Evolutionary conservation across 2,888 invertebrate genomes (phyloP).

Genomic region (Octodonta nipae): DNA sequence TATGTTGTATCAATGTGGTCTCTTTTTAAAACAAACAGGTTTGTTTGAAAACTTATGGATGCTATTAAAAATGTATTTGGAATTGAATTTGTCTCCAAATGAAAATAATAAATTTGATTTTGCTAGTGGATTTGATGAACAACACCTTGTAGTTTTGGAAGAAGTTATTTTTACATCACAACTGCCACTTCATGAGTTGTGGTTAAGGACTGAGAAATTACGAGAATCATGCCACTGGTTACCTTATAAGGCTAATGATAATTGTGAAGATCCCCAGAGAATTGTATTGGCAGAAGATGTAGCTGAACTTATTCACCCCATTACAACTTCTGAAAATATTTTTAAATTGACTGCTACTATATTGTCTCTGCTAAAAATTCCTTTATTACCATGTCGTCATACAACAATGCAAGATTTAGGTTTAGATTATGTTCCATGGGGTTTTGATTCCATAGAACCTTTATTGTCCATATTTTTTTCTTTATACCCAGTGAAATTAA

Average conservation of each 20-base stretch:
- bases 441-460: slow-evolving; percentile 40
- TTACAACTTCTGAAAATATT: slow-evolving; percentile 43
- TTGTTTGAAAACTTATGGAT: slow-evolving; percentile 65
- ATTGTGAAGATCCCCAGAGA: slow-evolving; percentile 50
- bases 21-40: slow-evolving; percentile 57
- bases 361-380: slow-evolving; percentile 43
- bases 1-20: slow-evolving; percentile 41
- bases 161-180: slow-evolving; percentile 46
- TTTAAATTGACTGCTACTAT: slow-evolving; percentile 47
- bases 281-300: slow-evolving; percentile 50
- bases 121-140: slow-evolving; percentile 31
- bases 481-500: slow-evolving; percentile 26
- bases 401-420: slow-evolving; percentile 34
- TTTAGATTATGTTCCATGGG: slow-evolving; percentile 36
- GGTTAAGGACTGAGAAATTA: slow-evolving; percentile 61
- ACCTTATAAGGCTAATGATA: slow-evolving; percentile 35
- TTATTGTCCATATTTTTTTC: slow-evolving; percentile 34
- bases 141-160: slow-evolving; percentile 44
- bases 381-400: slow-evolving; percentile 40
- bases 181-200: slow-evolving; percentile 58
- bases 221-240: slow-evolving; percentile 62
- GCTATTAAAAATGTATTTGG: slow-evolving; percentile 52
- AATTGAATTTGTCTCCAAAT: slow-evolving; percentile 46
- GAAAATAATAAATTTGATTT: slow-evolving; percentile 9
- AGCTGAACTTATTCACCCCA: slow-evolving; percentile 55